Evolutionary conservation across 2,888 invertebrate genomes (phyloP), one percentile per base, ranked within the genome.

Genomic region (Xestoiulus laeticollis): DNA sequence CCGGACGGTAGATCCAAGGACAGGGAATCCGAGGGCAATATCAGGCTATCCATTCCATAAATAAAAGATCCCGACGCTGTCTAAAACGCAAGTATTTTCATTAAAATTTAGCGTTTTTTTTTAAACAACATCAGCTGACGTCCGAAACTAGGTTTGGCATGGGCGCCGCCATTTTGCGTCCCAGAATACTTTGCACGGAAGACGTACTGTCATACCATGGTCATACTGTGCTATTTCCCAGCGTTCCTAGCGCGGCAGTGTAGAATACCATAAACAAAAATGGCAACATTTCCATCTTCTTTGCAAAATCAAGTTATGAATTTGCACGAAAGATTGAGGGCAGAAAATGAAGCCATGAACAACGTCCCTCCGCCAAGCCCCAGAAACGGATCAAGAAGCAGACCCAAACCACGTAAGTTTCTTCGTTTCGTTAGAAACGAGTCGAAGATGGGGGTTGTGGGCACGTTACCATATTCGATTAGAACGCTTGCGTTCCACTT

Each of bases 271-370:
- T 68, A 68, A 43, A 84, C 33, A 43, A 87, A 87, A 85, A 87
- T 87, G 87, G 87, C 87, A 59, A 59, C 87, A 30, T 85, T 87
- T 38, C 30, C 53, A 38, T 87, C 85, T 43, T 87, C 87, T 85
- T 83, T 85, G 33, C 87, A 87, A 19, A 87, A 87, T 30, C 85
- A 87, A 87, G 85, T 87, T 22, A 32, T 33, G 48, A 87, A 59
- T 87, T 43, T 87, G 53, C 30, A 85, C 26, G 87, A 44, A 48
- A 87, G 59, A 85, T 87, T 87, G 59, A 8, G 19, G 16, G 85
- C 48, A 16, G 87, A 87, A 59, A 87, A 87, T 59, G 87, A 87
- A 85, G 87, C 85, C 48, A 82, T 44, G 59, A 33, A 48, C 26
- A 32, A 30, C 48, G n/a, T 48, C n/a, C 87, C 87, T 14, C 87